Percentiles rank a stretch among this genome's conserved stretches.
Conservation (phyloP, 2,113 vertebrate species). For the Microcebus ravelobensis region DNA sequence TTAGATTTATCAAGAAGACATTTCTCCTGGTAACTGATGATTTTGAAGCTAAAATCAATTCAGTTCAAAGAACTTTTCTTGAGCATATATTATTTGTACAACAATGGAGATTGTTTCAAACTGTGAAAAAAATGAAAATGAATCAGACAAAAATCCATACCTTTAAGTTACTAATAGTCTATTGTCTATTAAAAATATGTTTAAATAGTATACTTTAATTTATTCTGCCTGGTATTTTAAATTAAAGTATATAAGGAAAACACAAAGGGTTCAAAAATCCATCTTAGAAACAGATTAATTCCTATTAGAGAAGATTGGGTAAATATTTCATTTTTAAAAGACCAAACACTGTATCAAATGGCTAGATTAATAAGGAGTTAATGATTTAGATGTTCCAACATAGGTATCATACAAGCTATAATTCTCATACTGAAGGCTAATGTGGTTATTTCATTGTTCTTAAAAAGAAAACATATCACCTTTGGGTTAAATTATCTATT, state of each 20-base stretch:
- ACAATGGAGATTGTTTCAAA: background rate
- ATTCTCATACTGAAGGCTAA: background rate
- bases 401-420: background rate
- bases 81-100: background rate
- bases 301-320: background rate
- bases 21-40: background rate
- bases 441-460: background rate
- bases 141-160: background rate
- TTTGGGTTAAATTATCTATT: background rate
- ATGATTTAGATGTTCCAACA: background rate
- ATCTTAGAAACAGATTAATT: background rate
- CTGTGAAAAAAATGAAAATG: background rate
- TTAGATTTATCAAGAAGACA: background rate
- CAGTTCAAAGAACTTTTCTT: background rate
- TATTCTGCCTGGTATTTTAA: slow-evolving; percentile 25
- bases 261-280: background rate
- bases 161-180: background rate
- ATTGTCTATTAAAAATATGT: background rate
- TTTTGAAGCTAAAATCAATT: background rate
- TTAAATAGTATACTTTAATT: slow-evolving; percentile 9
- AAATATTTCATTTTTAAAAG: background rate
- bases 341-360: background rate
- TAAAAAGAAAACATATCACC: slow-evolving; percentile 5
- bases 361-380: background rate
- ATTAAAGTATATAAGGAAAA: background rate